A percentile compares a stretch with the other conserved stretches of the same genome.
These are phyloP conservation scores for Sciurus niger DNA, from an alignment of 2,113 vertebrate genomes.

Conservation along the genomic window DNA sequence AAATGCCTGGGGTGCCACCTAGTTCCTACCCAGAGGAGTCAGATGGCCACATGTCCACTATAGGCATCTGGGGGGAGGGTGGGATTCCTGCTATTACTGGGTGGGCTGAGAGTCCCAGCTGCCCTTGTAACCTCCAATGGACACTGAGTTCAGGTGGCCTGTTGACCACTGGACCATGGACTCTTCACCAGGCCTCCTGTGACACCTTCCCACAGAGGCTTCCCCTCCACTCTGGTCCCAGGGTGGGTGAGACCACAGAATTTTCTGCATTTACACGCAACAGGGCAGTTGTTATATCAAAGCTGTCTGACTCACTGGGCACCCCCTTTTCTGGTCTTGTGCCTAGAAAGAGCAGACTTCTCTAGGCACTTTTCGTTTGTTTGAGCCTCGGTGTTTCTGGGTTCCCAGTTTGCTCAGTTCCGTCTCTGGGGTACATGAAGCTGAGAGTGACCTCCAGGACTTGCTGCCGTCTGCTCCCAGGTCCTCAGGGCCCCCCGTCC, in stretches of 20 bases:
- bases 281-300: fast-evolving
- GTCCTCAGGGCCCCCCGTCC: fast-evolving
- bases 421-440: background rate
- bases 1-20: no score
- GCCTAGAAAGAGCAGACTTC: background rate
- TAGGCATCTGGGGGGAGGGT: no score
- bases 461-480: no score
- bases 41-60: background rate
- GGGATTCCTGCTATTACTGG: background rate
- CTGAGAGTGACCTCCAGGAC: background rate
- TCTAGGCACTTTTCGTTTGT: background rate
- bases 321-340: background rate
- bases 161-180: no score
- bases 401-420: background rate
- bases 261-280: background rate
- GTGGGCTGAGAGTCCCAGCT: background rate
- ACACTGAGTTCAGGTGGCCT: background rate
- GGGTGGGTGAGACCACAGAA: no score
- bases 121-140: fast-evolving
- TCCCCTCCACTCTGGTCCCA: background rate
- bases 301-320: background rate
- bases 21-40: background rate
- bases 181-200: background rate
- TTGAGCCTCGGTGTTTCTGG: background rate
- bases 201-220: background rate